Percentiles rank a stretch among this genome's conserved stretches.
Evolutionary conservation across 2,888 invertebrate species (phyloP).

Genomic region (Amorpha juglandis): DNA sequence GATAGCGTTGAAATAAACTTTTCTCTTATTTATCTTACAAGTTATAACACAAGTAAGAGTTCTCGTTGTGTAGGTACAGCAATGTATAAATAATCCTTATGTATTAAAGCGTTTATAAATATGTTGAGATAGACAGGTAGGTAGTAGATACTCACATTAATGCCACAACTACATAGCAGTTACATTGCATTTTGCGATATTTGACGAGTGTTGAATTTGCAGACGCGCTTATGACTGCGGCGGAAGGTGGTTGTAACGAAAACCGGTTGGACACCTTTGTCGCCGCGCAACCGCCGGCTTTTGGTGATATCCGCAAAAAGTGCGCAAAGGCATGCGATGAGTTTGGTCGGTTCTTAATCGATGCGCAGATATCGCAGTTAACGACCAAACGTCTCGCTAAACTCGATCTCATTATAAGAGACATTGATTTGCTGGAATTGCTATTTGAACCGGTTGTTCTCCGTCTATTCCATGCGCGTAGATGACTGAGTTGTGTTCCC

Average conservation of each 20-base stretch:
- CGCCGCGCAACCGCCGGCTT: slow-evolving; percentile 70
- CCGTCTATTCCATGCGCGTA: slow-evolving; percentile 59
- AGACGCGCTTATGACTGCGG: slow-evolving; percentile 75
- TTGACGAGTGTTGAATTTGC: slow-evolving; percentile 80
- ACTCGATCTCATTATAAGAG: slow-evolving; percentile 64
- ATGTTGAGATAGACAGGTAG: slow-evolving; percentile 33
- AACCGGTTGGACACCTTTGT: slow-evolving; percentile 81
- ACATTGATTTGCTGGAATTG: slow-evolving; percentile 66
- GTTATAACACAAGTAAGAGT: neutral
- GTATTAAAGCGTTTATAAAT: neutral
- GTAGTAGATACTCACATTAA: slow-evolving; percentile 41
- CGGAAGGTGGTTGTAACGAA: slow-evolving; percentile 69
- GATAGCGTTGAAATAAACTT: neutral
- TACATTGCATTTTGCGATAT: slow-evolving; percentile 70
- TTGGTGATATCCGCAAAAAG: slow-evolving; percentile 82
- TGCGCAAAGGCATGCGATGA: slow-evolving; percentile 70
- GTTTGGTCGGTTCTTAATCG: slow-evolving; percentile 68
- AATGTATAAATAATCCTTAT: neutral
- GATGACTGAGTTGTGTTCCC: slow-evolving; percentile 55
- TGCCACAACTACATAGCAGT: slow-evolving; percentile 46
- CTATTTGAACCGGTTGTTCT: slow-evolving; percentile 67
- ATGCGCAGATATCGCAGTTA: slow-evolving; percentile 57
- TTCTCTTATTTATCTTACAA: neutral
- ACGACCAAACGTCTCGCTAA: slow-evolving; percentile 58
- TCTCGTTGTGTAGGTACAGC: neutral